Evolutionary conservation across 35 echinoderm and acorn worm species (phyloP).

Genomic region (Apostichopus californicus): DNA sequence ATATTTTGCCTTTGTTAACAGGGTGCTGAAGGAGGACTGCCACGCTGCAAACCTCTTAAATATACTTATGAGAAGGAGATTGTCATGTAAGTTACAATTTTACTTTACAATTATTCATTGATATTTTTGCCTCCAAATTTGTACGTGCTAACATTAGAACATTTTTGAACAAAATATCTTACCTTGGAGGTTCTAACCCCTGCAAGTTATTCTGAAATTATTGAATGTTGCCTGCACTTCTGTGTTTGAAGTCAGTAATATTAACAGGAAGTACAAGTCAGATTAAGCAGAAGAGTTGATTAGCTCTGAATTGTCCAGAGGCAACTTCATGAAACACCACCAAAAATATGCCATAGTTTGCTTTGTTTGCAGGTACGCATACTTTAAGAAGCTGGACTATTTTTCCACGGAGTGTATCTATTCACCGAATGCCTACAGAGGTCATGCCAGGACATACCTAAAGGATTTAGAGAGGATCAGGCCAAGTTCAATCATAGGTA

Average conservation of each 20-base stretch:
- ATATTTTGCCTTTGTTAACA: slow-evolving; percentile 2
- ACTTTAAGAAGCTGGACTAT: slow-evolving; percentile 98
- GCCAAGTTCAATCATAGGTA: slow-evolving; percentile 95
- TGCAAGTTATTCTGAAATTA: too few species aligned
- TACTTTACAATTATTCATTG: too few species aligned
- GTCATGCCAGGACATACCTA: slow-evolving; percentile 88
- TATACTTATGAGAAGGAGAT: slow-evolving; percentile 99
- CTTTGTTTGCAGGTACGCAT: slow-evolving; percentile 80
- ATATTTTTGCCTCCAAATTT: too few species aligned
- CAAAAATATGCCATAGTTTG: background rate
- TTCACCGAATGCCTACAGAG: slow-evolving; percentile 91
- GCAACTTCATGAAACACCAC: too few species aligned
- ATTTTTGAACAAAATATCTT: too few species aligned
- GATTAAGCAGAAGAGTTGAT: too few species aligned
- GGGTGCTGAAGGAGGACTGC: slow-evolving; percentile 83
- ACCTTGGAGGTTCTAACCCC: too few species aligned
- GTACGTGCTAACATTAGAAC: too few species aligned
- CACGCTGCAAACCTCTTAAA: slow-evolving; percentile 94
- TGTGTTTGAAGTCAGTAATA: too few species aligned
- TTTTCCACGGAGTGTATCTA: slow-evolving; percentile 98
- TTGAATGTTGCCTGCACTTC: too few species aligned
- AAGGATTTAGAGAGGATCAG: slow-evolving; percentile 96
- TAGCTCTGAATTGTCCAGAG: too few species aligned
- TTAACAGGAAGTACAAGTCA: too few species aligned
- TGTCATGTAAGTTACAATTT: slow-evolving; percentile 77